Evolutionary conservation across 2,888 invertebrate genomes (phyloP).

Genomic region (Eledone cirrhosa): DNA sequence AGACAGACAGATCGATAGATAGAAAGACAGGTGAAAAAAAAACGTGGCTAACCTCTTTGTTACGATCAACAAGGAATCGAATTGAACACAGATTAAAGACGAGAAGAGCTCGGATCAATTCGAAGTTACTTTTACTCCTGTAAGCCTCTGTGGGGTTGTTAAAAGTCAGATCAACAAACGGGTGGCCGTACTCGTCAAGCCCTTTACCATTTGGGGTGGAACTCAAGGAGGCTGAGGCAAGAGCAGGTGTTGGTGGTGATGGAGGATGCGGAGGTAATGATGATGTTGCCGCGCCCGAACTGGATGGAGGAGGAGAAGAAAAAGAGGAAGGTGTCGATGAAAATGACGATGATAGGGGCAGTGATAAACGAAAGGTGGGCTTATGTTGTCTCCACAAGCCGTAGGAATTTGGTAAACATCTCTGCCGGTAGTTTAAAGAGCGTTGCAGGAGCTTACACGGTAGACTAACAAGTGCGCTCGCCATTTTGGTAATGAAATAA

Average conservation of each 20-base stretch:
- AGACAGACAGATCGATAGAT: no score
- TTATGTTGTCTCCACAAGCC: no score
- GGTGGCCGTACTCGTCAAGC: constrained; percentile 41
- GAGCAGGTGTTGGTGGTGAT: background rate
- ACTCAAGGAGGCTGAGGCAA: background rate
- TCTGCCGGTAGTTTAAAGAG: no score
- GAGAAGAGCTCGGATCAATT: constrained; percentile 87
- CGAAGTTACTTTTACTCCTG: constrained; percentile 93
- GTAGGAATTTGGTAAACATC: no score
- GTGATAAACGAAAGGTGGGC: no score
- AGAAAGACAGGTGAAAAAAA: no score
- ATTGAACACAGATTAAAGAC: constrained; percentile 92
- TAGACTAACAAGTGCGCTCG: no score
- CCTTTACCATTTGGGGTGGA: background rate
- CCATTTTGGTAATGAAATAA: no score
- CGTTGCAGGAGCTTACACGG: no score
- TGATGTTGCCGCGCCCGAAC: background rate
- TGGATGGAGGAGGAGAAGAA: background rate
- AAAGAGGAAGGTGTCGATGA: background rate
- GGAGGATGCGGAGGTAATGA: background rate
- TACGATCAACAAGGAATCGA: constrained; percentile 88
- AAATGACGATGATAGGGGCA: no score
- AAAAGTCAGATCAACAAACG: constrained; percentile 71
- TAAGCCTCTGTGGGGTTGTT: constrained; percentile 89
- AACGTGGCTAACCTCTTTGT: constrained; percentile 78